phyloP scores from a whole-genome alignment of 2,888 invertebrate genomes.

The Metellina segmentata region DNA sequence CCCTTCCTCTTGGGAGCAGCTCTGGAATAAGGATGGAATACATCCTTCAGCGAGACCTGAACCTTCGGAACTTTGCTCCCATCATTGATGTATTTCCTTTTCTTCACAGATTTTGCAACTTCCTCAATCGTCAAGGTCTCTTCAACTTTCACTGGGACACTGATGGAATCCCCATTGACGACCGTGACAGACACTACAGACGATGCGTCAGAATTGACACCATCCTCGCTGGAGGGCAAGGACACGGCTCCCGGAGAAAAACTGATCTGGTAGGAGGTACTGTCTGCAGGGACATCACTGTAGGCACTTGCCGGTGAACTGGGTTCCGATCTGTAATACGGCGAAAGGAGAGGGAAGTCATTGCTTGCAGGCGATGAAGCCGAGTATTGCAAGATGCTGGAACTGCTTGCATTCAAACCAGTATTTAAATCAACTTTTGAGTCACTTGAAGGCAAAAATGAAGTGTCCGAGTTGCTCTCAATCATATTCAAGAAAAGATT shows the following conservation, averaged over 20 bases:
- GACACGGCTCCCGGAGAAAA: neutral
- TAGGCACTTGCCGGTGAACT: conserved; percentile 28
- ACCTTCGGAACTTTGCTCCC: conserved; percentile 58
- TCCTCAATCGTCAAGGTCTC: conserved; percentile 49
- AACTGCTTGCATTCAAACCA: neutral
- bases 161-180: neutral
- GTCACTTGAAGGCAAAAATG: conserved; percentile 26
- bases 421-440: conserved; percentile 13
- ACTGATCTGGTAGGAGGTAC: conserved; percentile 1
- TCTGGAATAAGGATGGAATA: conserved; percentile 43
- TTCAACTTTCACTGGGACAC: neutral
- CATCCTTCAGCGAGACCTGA: conserved; percentile 19
- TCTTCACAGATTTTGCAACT: conserved; percentile 23
- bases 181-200: conserved; percentile 44
- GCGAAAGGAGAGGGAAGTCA: conserved; percentile 14
- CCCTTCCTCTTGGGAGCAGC: neutral
- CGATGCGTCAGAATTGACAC: neutral
- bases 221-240: neutral
- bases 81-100: conserved; percentile 39
- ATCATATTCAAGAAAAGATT: neutral
- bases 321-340: conserved; percentile 28
- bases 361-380: conserved; percentile 16
- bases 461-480: neutral
- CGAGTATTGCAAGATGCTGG: neutral
- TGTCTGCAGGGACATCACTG: conserved; percentile 8